Conservation (phyloP, 2,113 vertebrate species). For the Uria aalge region DNA sequence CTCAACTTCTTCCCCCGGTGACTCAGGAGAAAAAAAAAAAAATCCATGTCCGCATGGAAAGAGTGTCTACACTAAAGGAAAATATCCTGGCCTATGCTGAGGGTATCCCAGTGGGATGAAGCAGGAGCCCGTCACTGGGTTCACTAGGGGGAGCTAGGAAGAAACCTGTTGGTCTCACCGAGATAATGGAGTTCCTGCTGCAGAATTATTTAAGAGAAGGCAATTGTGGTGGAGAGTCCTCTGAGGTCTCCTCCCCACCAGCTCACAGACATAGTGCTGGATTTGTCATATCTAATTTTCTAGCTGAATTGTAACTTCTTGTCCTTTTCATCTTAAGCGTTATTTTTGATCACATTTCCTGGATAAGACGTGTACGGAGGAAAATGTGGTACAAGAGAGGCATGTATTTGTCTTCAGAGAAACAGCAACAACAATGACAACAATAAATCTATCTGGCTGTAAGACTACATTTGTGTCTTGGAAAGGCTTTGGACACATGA, state of each 20-base stretch:
- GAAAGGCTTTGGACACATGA: background rate
- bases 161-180: background rate
- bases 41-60: background rate
- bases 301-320: background rate
- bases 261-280: background rate
- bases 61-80: background rate
- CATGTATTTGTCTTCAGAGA: background rate
- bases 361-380: background rate
- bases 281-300: background rate
- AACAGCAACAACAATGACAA: background rate
- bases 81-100: background rate
- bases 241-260: background rate
- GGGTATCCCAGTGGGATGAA: background rate
- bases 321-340: background rate
- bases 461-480: background rate
- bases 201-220: background rate
- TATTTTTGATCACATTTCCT: background rate
- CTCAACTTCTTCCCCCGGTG: background rate
- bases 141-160: constrained; percentile 68
- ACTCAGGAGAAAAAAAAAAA: background rate
- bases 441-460: background rate
- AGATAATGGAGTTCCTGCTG: background rate
- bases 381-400: background rate
- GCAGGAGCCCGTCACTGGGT: background rate
- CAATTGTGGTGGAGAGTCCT: background rate